phyloP scores from a whole-genome alignment of 2,113 vertebrate species.

The Sterna hirundo region DNA sequence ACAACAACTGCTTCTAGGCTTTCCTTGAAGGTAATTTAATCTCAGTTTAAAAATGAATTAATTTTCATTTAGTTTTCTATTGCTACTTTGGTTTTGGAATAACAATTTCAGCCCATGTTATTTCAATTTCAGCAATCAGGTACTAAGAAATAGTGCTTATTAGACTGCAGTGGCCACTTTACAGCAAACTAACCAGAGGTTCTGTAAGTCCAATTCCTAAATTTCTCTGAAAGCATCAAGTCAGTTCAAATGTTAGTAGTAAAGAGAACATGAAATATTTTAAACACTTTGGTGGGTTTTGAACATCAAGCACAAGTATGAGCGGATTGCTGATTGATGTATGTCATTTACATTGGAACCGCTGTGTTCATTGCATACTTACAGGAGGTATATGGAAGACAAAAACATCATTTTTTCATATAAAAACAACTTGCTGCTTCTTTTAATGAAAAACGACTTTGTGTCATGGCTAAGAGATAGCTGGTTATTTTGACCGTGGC shows the following conservation, averaged over 20 bases:
- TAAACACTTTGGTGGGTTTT: not conserved
- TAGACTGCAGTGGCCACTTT: not conserved
- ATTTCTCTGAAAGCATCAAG: not conserved
- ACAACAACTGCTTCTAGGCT: not conserved
- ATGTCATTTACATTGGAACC: not conserved
- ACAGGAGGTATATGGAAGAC: not conserved
- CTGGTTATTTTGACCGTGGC: not conserved
- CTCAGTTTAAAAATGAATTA: not conserved
- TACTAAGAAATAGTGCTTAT: not conserved
- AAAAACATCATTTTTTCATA: not conserved
- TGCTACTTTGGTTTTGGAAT: not conserved
- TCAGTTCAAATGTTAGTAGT: not conserved
- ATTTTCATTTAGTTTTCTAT: not conserved
- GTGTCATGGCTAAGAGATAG: not conserved
- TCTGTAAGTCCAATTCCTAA: not conserved
- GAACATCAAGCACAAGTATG: not conserved
- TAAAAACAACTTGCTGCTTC: not conserved
- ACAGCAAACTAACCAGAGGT: not conserved
- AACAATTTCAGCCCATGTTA: not conserved
- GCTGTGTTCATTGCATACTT: not conserved
- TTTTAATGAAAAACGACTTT: not conserved
- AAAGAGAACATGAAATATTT: not conserved
- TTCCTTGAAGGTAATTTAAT: not conserved
- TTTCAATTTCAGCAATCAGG: not conserved
- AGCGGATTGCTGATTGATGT: not conserved